These are phyloP conservation scores for Trachemys scripta DNA, from an alignment of 2,113 vertebrate genomes.

Conservation along the genomic window DNA sequence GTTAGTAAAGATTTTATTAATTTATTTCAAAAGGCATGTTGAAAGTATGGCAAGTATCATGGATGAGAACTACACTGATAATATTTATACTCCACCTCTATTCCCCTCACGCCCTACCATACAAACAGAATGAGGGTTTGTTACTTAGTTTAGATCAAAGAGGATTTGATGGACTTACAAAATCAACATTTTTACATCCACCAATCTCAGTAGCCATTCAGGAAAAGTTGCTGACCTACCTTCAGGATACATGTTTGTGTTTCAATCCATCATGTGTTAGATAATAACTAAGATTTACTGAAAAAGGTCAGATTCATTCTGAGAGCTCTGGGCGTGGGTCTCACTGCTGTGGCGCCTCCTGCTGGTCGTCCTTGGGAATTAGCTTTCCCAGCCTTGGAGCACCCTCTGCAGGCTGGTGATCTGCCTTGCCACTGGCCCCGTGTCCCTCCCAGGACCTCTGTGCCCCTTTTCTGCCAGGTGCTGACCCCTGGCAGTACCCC, in stretches of 20 bases:
- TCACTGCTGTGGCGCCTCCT: too few species aligned
- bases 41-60: not conserved
- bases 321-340: not conserved
- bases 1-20: not conserved
- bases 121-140: not conserved
- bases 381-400: too few species aligned
- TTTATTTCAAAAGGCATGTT: not conserved
- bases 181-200: not conserved
- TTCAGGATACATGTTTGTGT: rapidly evolving
- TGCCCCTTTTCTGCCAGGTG: too few species aligned
- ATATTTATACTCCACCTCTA: not conserved
- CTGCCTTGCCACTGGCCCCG: too few species aligned
- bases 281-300: not conserved
- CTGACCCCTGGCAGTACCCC: too few species aligned
- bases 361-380: too few species aligned
- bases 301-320: rapidly evolving
- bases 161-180: not conserved
- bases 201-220: rapidly evolving
- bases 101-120: not conserved
- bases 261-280: not conserved
- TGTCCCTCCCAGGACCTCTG: too few species aligned
- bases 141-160: not conserved
- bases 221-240: not conserved
- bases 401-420: too few species aligned
- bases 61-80: not conserved